Base-by-base conservation (phyloP, 2,888 invertebrate species). In the Macrophya alboannulata region DNA sequence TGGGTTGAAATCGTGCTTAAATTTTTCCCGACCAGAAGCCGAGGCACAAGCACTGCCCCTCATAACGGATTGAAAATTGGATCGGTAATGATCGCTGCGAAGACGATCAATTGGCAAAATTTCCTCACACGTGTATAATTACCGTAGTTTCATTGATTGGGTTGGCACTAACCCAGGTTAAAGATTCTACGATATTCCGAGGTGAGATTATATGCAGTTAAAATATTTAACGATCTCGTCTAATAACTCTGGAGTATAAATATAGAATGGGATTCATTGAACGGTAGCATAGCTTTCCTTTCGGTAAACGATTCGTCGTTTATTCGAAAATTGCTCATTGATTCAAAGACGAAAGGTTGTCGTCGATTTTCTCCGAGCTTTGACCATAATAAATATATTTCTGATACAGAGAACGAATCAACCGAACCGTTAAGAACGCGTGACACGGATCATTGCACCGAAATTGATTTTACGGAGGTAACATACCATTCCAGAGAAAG, bases 151-250 rank as follows among this genome's bases (percentile, higher is more conserved):
- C n/a, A 59, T 79, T 55, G 10, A 79, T 51, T 55, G 40, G 15
- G 31, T 59, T 79, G 79, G 79, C 79, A 59, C 37, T 59, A 55
- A 59, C 15, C 79, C 79, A 79, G 59, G 59, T 55, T 15, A 1
- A n/a, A 59, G 31, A 37, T 48, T 59, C n/a, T 9, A 8, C 40
- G 9, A 8, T 55, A n/a, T n/a, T 15, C 40, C 17, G 4, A 59
- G 79, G 37, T n/a, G 17, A 59, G 62, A 62, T 12, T 40, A 59
- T 40, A 43, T 76, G 45, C n/a, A 40, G 17, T 55, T 79, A 12
- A 79, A 79, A 79, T 79, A 79, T 79, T 79, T 40, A 55, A 59
- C 48, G 37, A 79, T 55, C 59, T 40, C 3, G 71, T 71, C 25
- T 31, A 31, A 31, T 31, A 31, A 31, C 31, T 31, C 31, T 31